A percentile compares a stretch with the other conserved stretches of the same genome.
Evolutionary conservation across 2,113 vertebrate species (phyloP).

Genomic region (Heteronetta atricapilla): DNA sequence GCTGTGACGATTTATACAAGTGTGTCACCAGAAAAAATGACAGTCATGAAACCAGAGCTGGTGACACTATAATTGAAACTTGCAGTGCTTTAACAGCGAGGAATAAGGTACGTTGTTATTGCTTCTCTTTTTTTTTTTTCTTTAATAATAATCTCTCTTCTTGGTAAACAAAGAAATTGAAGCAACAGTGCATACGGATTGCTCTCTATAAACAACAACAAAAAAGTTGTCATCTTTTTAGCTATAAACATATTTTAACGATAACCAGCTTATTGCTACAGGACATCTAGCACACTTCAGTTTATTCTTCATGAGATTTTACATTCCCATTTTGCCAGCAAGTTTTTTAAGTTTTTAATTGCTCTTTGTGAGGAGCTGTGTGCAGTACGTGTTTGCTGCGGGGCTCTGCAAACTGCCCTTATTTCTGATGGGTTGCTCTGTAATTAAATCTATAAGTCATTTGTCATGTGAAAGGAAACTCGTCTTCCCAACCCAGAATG

Average conservation of each 20-base stretch:
- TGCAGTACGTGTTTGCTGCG: accelerated
- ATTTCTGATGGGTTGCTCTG: not conserved
- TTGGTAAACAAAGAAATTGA: not conserved
- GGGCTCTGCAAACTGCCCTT: not conserved
- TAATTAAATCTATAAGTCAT: not conserved
- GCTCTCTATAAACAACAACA: not conserved
- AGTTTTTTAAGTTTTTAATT: not conserved
- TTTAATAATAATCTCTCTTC: not conserved
- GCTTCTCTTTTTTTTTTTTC: not conserved
- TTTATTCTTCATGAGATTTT: not conserved
- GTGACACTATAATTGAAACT: not conserved
- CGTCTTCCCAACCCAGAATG: not conserved
- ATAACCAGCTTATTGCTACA: not conserved
- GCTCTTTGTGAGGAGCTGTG: not conserved
- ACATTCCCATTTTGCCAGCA: not conserved
- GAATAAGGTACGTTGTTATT: not conserved
- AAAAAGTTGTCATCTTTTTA: not conserved
- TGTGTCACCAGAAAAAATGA: not conserved
- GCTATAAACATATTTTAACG: not conserved
- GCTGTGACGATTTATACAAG: not conserved
- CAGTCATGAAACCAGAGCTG: not conserved
- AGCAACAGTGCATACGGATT: not conserved
- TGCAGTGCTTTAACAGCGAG: not conserved
- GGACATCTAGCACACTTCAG: not conserved
- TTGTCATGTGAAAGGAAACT: not conserved